Conservation (phyloP, 2,797 vertebrate genomes). For the Gymnocypris eckloni region DNA sequence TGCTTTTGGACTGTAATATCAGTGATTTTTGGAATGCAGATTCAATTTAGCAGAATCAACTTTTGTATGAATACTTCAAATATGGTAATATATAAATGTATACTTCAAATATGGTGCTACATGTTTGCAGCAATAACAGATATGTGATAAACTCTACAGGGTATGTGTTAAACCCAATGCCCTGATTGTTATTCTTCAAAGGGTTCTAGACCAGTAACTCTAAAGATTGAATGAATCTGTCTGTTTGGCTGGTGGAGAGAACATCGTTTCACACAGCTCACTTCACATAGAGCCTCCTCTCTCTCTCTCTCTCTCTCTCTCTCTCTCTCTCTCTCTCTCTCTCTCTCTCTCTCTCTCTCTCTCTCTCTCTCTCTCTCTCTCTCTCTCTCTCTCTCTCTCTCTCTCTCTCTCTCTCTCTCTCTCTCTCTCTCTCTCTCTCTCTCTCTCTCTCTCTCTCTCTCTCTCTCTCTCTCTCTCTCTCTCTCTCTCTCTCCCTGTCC, state of each 20-base stretch:
- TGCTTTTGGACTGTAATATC: too few species aligned
- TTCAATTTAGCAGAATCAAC: neutral
- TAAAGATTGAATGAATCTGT: neutral
- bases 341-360: too few species aligned
- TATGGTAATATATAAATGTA: neutral
- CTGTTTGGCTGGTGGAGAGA: neutral
- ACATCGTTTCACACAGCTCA: neutral
- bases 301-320: neutral
- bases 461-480: too few species aligned
- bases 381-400: too few species aligned
- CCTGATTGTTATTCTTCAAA: neutral
- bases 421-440: too few species aligned
- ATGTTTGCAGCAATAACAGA: neutral
- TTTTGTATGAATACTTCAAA: neutral
- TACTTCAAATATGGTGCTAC: neutral
- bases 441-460: too few species aligned
- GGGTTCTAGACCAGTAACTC: neutral
- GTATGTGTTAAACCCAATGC: neutral
- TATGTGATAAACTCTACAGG: neutral
- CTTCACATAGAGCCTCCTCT: neutral
- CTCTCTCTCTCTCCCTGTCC: too few species aligned
- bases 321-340: too few species aligned
- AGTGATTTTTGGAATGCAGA: neutral
- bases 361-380: too few species aligned
- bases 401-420: too few species aligned